Evolutionary conservation across 2,113 vertebrate genomes (phyloP), one percentile per base, ranked within the genome.

Genomic region (Salminus brasiliensis): DNA sequence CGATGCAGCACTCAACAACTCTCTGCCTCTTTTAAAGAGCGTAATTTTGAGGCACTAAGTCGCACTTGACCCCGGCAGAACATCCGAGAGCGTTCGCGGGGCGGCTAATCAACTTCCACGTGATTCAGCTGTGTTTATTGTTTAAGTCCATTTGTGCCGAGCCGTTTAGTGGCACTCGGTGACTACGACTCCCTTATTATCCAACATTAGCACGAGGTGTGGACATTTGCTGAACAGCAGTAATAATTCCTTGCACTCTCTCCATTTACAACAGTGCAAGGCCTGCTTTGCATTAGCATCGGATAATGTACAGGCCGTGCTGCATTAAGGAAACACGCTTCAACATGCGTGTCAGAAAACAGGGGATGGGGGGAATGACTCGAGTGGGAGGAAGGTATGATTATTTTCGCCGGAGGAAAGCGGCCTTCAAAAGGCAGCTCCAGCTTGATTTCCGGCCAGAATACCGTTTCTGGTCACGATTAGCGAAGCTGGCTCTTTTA

Each of bases 131-230:
- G 8, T 71, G 55, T 52, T 43, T 52, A 76, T 81, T 62, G 55
- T 74, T 62, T 76, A 76, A 53, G 45, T 45, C 67, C 45, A 70
- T 75, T 81, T 81, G 66, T 8, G 15, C 63, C n/a, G 16, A 59
- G 36, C n/a, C 29, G 32, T 36, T 72, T 72, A 27, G 59, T 55
- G 25, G 34, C 32, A 76, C 53, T 53, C 8, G 0, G 66, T 79
- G 73, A 81, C 60, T 39, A 34, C 59, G 1, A 30, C 52, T 21
- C 72, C 53, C 39, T 75, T 49, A 68, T 78, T 78, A 78, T 49
- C 49, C 29, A 8, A 23, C 49, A 25, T 34, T 75, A 62, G 68
- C 13, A 21, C 27, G n/a, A n/a, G n/a, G 60, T 57, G 34, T 32
- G 62, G 43, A 41, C 80, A 67, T 77, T 70, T 77, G 29, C 74